Evolutionary conservation across 2,888 invertebrate genomes (phyloP), one percentile per base, ranked within the genome.

Genomic region (Lypha dubia): DNA sequence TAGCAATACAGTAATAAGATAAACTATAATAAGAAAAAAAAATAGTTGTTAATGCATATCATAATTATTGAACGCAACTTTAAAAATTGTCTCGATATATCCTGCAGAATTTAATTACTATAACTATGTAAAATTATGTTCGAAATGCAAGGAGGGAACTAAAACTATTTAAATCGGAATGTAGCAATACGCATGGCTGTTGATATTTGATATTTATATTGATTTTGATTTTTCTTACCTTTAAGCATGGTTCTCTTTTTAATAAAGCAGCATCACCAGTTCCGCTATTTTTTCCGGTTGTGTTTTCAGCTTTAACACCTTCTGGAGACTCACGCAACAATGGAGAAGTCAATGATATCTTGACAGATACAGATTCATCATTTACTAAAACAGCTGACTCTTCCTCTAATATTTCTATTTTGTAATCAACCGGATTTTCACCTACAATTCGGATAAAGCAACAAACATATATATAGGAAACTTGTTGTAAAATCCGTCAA

Each of bases 161-260:
- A n/a, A n/a, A n/a, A n/a, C n/a, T n/a, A n/a, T n/a, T n/a, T n/a
- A n/a, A n/a, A n/a, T n/a, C n/a, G n/a, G n/a, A n/a, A n/a, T n/a
- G n/a, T n/a, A n/a, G n/a, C n/a, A n/a, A n/a, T n/a, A n/a, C 1
- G 41, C 15, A 1, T 41, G 1, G 13, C 15, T 15, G 7, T 41
- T 41, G 13, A 6, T 41, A n/a, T 41, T 15, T 13, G 15, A 41
- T 13, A 51, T 51, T 11, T 51, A 17, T 46, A 41, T n/a, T 28
- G 7, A 38, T 38, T 41, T 35, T 53, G 1, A 0, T 28, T 28
- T 44, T 46, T 58, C 87, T 81, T 71, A 91, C 90, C 85, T 88
- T 88, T 32, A 99, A 97, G 96, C 99, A 99, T 95, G 98, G 98
- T 95, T 98, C 97, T 95, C 98, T 97, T 95, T 98, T 97, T 94